A percentile compares a stretch with the other conserved stretches of the same genome.
Evolutionary conservation across 1,140 invertebrate genomes (phyloP).

Genomic region (Bombus breviceps): DNA sequence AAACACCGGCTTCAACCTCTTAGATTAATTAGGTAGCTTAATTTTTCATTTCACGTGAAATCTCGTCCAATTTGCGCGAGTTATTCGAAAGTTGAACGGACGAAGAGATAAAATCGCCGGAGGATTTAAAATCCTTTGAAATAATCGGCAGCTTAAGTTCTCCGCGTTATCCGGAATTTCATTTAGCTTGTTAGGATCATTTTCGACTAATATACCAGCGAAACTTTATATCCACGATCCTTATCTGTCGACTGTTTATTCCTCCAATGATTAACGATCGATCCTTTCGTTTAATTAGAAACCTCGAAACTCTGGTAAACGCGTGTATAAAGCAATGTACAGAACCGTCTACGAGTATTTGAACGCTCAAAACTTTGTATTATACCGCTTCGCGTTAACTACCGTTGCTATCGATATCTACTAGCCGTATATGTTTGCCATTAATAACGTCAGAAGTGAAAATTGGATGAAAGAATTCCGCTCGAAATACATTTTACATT

Average conservation of each 20-base stretch:
- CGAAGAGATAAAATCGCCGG: not conserved
- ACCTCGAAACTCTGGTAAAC: too few relatives aligned
- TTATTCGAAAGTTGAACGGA: slow-evolving; percentile 6
- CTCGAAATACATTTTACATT: too few relatives aligned
- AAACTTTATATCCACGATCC: too few relatives aligned
- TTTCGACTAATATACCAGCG: not conserved
- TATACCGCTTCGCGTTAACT: too few relatives aligned
- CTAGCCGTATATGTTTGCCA: too few relatives aligned
- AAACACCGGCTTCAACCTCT: not conserved
- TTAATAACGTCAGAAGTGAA: too few relatives aligned
- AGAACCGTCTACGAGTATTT: too few relatives aligned
- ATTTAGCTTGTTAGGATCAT: not conserved
- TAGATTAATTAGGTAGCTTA: slow-evolving; percentile 12
- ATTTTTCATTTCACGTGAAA: slow-evolving; percentile 18
- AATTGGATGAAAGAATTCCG: too few relatives aligned
- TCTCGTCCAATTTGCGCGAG: slow-evolving; percentile 10
- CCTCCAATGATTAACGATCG: not conserved
- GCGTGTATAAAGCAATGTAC: too few relatives aligned
- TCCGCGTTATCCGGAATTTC: not conserved
- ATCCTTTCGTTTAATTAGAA: not conserved
- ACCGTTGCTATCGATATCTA: too few relatives aligned
- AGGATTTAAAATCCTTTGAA: not conserved
- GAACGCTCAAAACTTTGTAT: too few relatives aligned
- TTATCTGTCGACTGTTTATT: not conserved
- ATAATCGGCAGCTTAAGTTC: not conserved